Conservation (phyloP, 1,140 invertebrate species). For the Piezodorus guildinii region DNA sequence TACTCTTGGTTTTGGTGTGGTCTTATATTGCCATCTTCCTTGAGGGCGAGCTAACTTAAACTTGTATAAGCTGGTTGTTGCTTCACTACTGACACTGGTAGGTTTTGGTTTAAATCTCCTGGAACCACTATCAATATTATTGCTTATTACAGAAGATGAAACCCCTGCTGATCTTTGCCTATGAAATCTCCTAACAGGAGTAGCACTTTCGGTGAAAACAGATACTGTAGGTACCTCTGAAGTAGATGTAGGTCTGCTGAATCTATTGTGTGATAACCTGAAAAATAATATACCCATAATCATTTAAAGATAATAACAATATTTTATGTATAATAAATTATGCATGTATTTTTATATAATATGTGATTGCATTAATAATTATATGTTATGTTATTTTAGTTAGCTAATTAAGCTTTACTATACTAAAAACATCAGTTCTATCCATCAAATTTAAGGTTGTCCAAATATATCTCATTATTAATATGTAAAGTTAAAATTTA, state of each 20-base stretch:
- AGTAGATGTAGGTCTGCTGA: constrained; percentile 36
- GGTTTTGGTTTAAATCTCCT: constrained; percentile 26
- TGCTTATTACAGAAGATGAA: constrained; percentile 16
- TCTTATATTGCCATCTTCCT: constrained; percentile 78
- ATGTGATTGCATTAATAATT: no score
- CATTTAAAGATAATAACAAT: not conserved
- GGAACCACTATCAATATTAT: constrained; percentile 18
- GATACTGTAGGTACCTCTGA: constrained; percentile 45
- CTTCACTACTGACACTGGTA: constrained; percentile 21
- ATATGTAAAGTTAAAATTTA: no score
- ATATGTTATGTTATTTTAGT: no score
- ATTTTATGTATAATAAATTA: no score
- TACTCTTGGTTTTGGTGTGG: constrained; percentile 71
- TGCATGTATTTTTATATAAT: no score
- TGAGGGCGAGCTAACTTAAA: constrained; percentile 63
- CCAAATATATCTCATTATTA: no score
- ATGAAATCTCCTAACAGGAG: constrained; percentile 36
- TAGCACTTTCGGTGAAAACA: constrained; percentile 46
- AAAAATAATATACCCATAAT: constrained; percentile 13
- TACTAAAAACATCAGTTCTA: no score
- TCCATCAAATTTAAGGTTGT: no score
- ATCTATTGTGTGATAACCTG: constrained; percentile 35
- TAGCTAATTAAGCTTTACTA: no score
- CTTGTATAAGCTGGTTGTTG: constrained; percentile 51
- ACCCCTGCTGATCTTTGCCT: constrained; percentile 28